Percentiles rank a stretch among this genome's conserved stretches.
These are phyloP conservation scores for Cuculus canorus DNA, from an alignment of 2,797 vertebrate genomes.

Conservation along the genomic window DNA sequence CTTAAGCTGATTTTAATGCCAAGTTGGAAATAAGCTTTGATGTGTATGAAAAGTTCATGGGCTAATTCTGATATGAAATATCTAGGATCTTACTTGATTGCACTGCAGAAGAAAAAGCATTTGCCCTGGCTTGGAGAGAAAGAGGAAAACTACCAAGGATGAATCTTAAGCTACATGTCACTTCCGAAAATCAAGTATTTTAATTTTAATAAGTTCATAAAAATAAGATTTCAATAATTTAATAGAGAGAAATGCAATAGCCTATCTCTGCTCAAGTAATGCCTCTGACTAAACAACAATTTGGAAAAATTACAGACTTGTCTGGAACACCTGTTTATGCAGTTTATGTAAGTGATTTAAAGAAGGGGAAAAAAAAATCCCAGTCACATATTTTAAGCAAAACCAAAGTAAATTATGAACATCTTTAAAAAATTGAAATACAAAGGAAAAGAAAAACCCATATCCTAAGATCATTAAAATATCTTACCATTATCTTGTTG, in stretches of 20 bases:
- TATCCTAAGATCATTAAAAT: neutral
- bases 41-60: constrained; percentile 54
- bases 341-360: neutral
- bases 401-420: neutral
- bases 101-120: neutral
- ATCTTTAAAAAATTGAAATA: neutral
- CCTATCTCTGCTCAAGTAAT: neutral
- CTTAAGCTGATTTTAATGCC: constrained; percentile 45
- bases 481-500: neutral
- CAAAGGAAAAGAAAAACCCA: accelerated
- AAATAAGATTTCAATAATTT: constrained; percentile 25
- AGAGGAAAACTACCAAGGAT: neutral
- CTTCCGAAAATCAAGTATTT: neutral
- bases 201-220: constrained; percentile 5
- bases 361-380: neutral
- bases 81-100: neutral
- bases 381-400: neutral
- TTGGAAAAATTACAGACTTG: neutral
- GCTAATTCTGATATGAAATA: neutral
- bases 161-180: neutral
- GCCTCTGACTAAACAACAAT: neutral
- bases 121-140: neutral
- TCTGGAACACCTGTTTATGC: neutral
- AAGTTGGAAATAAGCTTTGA: constrained; percentile 58
- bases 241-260: neutral